phyloP scores from a whole-genome alignment of 2,888 invertebrate genomes.

The Lacanobia oleracea region DNA sequence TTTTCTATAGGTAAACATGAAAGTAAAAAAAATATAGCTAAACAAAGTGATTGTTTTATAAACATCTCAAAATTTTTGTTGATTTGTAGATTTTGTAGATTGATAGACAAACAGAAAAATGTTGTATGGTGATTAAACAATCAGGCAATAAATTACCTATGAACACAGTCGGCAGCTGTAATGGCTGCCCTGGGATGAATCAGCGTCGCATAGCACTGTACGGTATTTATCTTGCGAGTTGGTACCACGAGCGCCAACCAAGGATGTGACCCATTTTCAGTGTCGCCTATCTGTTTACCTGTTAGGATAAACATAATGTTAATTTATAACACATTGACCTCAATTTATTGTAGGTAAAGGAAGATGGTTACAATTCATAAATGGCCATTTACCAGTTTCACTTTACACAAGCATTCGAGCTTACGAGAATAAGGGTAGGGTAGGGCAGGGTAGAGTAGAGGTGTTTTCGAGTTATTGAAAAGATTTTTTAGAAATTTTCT shows the following conservation, averaged over 20 bases:
- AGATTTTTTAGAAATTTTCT: too few species aligned
- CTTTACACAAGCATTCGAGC: not conserved
- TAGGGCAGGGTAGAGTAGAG: too few species aligned
- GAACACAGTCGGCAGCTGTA: slow-evolving; percentile 82
- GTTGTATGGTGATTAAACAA: not conserved
- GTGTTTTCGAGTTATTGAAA: too few species aligned
- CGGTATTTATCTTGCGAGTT: slow-evolving; percentile 75
- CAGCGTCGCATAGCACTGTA: slow-evolving; percentile 84
- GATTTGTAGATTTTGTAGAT: too few species aligned
- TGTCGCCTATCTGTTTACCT: slow-evolving; percentile 74
- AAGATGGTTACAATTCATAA: not conserved
- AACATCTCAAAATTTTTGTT: too few species aligned
- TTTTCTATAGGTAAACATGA: not conserved
- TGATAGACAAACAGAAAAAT: too few species aligned
- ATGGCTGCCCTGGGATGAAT: slow-evolving; percentile 83
- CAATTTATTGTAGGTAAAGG: not conserved
- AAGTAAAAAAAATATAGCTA: too few species aligned
- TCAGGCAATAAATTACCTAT: slow-evolving; percentile 71
- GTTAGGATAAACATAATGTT: slow-evolving; percentile 15
- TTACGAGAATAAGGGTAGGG: too few species aligned
- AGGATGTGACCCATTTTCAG: slow-evolving; percentile 78
- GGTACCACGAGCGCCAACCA: slow-evolving; percentile 82
- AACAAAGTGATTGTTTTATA: too few species aligned
- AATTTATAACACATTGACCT: not conserved
- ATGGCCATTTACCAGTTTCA: not conserved